Evolutionary conservation across 1,140 invertebrate species (phyloP).

Genomic region (Drosophila burlai): DNA sequence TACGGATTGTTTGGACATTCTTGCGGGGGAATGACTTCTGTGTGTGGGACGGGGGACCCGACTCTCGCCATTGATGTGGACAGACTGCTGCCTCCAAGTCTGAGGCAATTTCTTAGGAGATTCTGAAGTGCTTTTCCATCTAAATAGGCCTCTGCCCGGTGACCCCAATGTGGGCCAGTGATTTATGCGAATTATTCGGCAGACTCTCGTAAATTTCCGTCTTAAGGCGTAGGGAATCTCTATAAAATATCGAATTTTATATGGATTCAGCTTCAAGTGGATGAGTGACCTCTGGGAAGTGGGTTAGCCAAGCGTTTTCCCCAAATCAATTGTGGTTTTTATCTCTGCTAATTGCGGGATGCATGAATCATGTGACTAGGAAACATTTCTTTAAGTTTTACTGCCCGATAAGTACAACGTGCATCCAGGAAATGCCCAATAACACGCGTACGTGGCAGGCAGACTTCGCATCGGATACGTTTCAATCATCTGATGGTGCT

Average conservation of each 20-base stretch:
- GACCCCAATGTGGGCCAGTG: constrained; percentile 64
- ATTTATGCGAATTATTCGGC: constrained; percentile 78
- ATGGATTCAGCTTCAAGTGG: constrained; percentile 29
- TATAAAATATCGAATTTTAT: constrained; percentile 43
- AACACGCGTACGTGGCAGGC: constrained; percentile 23
- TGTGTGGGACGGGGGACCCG: background rate
- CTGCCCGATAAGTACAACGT: constrained; percentile 23
- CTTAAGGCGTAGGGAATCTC: constrained; percentile 37
- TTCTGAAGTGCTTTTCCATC: constrained; percentile 74
- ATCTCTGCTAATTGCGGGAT: constrained; percentile 7
- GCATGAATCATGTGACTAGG: constrained; percentile 21
- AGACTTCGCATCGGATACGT: constrained; percentile 33
- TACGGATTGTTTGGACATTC: constrained; percentile 64
- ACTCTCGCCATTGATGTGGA: constrained; percentile 58
- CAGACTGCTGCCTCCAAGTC: constrained; percentile 19
- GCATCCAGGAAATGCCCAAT: constrained; percentile 34
- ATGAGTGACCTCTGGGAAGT: constrained; percentile 11
- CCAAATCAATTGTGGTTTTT: constrained; percentile 32
- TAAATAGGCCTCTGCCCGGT: constrained; percentile 58
- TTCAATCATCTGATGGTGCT: constrained; percentile 34
- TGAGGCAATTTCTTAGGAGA: constrained; percentile 53
- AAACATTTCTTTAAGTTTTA: constrained; percentile 40
- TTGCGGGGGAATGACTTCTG: constrained; percentile 24
- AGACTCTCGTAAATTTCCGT: constrained; percentile 44
- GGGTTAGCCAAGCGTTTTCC: constrained; percentile 26